Evolutionary conservation across 1,140 invertebrate genomes (phyloP).

Genomic region (Catajapyx aquilonaris): DNA sequence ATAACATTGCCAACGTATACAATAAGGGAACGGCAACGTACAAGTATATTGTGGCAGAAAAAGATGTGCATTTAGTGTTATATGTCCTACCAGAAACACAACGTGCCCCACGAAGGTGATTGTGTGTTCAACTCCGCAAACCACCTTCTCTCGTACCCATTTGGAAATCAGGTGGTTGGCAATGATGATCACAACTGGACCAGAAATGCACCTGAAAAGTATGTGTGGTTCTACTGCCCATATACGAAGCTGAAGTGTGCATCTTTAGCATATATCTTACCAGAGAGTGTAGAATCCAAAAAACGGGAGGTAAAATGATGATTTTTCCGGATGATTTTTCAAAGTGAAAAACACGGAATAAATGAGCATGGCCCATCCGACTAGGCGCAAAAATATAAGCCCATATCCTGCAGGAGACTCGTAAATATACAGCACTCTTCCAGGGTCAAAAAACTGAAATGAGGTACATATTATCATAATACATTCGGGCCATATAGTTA

Average conservation of each 20-base stretch:
- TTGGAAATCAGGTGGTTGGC: conserved; percentile 62
- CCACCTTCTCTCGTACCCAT: conserved; percentile 78
- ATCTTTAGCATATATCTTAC: conserved; percentile 22
- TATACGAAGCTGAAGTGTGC: neutral
- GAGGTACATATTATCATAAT: conserved; percentile 8
- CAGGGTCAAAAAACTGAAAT: conserved; percentile 65
- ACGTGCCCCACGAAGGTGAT: conserved; percentile 56
- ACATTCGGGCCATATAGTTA: too few species aligned
- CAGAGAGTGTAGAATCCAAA: conserved; percentile 57
- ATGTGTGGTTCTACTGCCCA: neutral
- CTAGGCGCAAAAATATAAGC: conserved; percentile 47
- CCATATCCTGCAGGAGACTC: conserved; percentile 73
- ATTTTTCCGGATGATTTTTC: conserved; percentile 63
- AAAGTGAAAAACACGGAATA: conserved; percentile 60
- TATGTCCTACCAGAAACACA: conserved; percentile 44
- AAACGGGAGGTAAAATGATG: conserved; percentile 44
- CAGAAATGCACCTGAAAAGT: conserved; percentile 41
- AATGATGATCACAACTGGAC: conserved; percentile 55
- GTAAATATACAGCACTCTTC: conserved; percentile 68
- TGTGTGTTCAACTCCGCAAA: conserved; percentile 51
- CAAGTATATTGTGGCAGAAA: too few species aligned
- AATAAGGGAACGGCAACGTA: too few species aligned
- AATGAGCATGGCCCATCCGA: conserved; percentile 66
- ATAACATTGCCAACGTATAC: too few species aligned
- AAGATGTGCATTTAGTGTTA: conserved; percentile 2